phyloP scores from a whole-genome alignment of 2,888 invertebrate genomes.

The Scaeva pyrastri region DNA sequence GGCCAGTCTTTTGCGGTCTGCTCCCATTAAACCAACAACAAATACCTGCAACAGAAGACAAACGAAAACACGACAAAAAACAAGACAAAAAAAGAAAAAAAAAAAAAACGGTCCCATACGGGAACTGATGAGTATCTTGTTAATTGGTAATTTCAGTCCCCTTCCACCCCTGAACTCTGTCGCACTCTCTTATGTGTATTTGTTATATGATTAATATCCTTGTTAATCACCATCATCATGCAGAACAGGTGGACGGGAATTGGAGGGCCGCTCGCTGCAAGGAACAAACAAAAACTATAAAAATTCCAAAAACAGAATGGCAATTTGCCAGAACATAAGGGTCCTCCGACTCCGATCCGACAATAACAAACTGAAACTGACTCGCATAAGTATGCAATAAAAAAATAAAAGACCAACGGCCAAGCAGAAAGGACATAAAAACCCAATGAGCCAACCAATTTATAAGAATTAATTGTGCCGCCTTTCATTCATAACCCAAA shows the following conservation, averaged over 20 bases:
- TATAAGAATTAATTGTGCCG: constrained; percentile 73
- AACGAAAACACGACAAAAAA: too few relatives aligned
- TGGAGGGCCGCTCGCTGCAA: constrained; percentile 5
- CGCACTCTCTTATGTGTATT: constrained; percentile 17
- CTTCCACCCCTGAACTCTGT: constrained; percentile 2
- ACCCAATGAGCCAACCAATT: constrained; percentile 72
- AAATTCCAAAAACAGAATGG: constrained; percentile 65
- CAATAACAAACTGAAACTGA: constrained; percentile 9
- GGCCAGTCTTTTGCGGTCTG: constrained; percentile 48
- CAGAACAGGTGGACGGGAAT: constrained; percentile 67
- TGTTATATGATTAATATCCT: constrained; percentile 74
- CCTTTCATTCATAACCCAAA: constrained; percentile 72
- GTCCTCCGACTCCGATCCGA: background rate
- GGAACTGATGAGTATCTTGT: constrained; percentile 72
- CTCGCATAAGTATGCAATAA: constrained; percentile 38
- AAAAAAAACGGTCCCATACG: constrained; percentile 59
- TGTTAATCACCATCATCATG: constrained; percentile 72
- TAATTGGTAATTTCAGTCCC: constrained; percentile 72
- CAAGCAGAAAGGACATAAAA: constrained; percentile 59
- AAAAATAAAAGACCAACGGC: constrained; percentile 14
- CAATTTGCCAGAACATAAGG: constrained; percentile 74
- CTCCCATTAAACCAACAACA: constrained; percentile 54
- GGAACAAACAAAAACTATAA: constrained; percentile 61
- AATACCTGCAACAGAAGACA: constrained; percentile 38
- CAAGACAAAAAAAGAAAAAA: constrained; percentile 21